Percentiles rank a stretch among this genome's conserved stretches.
phyloP scores from a whole-genome alignment of 1,140 invertebrate genomes.

The Calycopis cecrops region DNA sequence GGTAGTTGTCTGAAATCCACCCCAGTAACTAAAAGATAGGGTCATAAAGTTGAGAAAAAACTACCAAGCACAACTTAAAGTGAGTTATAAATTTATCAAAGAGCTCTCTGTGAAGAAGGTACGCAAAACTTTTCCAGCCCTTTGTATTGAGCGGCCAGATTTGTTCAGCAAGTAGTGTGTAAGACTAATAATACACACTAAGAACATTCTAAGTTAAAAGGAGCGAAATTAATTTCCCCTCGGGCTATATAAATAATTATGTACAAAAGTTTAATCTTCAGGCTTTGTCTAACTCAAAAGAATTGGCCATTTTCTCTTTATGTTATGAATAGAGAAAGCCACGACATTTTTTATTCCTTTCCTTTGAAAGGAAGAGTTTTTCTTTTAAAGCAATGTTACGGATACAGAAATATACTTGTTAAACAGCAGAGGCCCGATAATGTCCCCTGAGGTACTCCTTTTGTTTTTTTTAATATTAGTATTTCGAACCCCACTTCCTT shows the following conservation, averaged over 20 bases:
- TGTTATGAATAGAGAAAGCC: conserved; percentile 15
- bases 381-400: conserved; percentile 8
- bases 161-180: conserved; percentile 21
- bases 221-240: conserved; percentile 25
- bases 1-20: no score
- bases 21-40: no score
- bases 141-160: conserved; percentile 7
- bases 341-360: conserved; percentile 12
- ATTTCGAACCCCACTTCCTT: conserved; percentile 7
- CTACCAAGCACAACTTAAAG: no score
- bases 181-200: conserved; percentile 25
- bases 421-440: conserved; percentile 5
- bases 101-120: background rate
- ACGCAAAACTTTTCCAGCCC: conserved; percentile 1
- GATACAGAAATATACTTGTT: conserved; percentile 4
- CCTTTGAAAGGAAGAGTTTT: conserved; percentile 7
- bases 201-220: conserved; percentile 32
- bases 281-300: conserved; percentile 31
- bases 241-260: conserved; percentile 33
- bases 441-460: conserved; percentile 12
- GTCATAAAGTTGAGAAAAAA: no score
- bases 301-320: conserved; percentile 26
- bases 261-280: conserved; percentile 32
- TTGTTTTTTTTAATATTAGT: conserved; percentile 13
- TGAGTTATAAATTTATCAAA: conserved; percentile 5